Evolutionary conservation across 2,888 invertebrate species (phyloP).

Genomic region (Ectropis crepuscularia): DNA sequence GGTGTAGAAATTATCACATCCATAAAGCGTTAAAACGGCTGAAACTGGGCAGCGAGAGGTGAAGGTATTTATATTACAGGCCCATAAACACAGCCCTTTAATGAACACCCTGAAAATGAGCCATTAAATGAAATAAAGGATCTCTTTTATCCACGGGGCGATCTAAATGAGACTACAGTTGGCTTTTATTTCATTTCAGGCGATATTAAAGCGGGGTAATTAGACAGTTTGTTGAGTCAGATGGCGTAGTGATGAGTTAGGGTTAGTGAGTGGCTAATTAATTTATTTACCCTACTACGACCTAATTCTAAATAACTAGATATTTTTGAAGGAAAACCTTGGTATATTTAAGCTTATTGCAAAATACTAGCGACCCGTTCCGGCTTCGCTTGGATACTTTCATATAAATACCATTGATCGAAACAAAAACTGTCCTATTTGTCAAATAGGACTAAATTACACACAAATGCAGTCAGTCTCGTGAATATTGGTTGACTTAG

Average conservation of each 20-base stretch:
- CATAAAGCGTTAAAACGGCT: not conserved
- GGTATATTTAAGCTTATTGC: too few species aligned
- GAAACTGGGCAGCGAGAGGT: not conserved
- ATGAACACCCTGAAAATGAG: conserved; percentile 14
- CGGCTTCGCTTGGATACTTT: too few species aligned
- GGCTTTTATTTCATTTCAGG: conserved; percentile 29
- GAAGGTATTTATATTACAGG: not conserved
- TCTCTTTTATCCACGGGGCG: conserved; percentile 13
- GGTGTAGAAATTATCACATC: not conserved
- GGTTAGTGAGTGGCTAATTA: not conserved
- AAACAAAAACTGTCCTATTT: too few species aligned
- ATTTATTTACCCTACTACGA: too few species aligned
- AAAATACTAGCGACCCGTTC: too few species aligned
- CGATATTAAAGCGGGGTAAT: conserved; percentile 13
- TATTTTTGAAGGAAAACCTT: too few species aligned
- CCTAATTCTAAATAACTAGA: too few species aligned
- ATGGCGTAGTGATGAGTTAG: conserved; percentile 1
- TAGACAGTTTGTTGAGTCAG: conserved; percentile 12
- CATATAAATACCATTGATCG: too few species aligned
- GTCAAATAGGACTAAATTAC: too few species aligned
- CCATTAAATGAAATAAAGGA: conserved; percentile 11
- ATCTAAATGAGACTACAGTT: conserved; percentile 9
- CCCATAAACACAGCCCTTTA: conserved; percentile 8
- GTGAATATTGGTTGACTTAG: too few species aligned
- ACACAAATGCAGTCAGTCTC: too few species aligned